Conservation (phyloP, 2,888 invertebrate species). For the Strigamia transsilvanica region DNA sequence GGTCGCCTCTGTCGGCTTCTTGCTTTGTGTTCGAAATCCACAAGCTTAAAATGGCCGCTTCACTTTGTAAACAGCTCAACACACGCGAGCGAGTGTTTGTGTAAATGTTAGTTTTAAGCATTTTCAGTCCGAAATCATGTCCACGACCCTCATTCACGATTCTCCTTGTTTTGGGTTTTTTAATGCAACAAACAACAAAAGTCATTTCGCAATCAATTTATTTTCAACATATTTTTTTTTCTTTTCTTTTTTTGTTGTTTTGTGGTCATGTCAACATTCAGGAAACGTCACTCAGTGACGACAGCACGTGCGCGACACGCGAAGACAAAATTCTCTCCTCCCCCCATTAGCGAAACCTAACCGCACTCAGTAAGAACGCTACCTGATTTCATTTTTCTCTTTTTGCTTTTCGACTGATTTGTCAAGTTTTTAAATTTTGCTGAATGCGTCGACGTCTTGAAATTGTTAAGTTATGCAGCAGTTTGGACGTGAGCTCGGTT, state of each 20-base stretch:
- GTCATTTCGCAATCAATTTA: conserved; percentile 29
- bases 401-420: too few species aligned
- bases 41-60: conserved; percentile 23
- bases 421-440: too few species aligned
- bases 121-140: background rate
- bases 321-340: conserved; percentile 23
- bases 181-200: background rate
- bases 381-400: too few species aligned
- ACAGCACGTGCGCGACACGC: conserved; percentile 46
- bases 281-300: conserved; percentile 46
- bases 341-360: background rate
- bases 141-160: background rate
- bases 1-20: background rate
- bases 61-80: background rate
- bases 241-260: background rate
- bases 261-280: conserved; percentile 39
- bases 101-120: conserved; percentile 21
- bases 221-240: background rate
- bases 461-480: background rate
- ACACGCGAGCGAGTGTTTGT: background rate
- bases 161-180: too few species aligned
- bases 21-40: conserved; percentile 14
- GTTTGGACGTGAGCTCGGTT: conserved; percentile 31
- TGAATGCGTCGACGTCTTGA: background rate
- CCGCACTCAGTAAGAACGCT: too few species aligned